These are phyloP conservation scores for Okamejei kenojei DNA, from an alignment of 2,797 vertebrate species.

Conservation along the genomic window DNA sequence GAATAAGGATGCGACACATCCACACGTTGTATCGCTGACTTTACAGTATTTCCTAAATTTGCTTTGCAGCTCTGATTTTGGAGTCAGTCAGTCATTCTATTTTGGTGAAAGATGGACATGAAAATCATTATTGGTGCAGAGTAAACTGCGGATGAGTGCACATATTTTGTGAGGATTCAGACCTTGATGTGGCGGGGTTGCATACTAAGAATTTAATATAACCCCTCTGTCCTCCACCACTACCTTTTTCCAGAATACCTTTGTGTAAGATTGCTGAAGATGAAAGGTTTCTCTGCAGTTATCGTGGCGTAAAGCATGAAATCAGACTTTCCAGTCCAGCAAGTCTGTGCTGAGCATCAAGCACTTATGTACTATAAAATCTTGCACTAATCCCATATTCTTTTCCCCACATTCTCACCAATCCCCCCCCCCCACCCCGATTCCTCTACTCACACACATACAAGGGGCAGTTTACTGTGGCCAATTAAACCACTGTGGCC, in stretches of 20 bases:
- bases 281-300: not conserved
- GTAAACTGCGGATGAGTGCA: not conserved
- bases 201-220: too few species aligned
- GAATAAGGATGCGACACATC: not conserved
- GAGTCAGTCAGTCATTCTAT: not conserved
- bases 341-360: too few species aligned
- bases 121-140: not conserved
- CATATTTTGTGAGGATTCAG: not conserved
- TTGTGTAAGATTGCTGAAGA: not conserved
- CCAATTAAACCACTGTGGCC: too few species aligned
- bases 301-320: too few species aligned
- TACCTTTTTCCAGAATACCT: not conserved
- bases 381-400: too few species aligned
- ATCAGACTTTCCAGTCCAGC: too few species aligned
- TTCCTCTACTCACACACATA: too few species aligned
- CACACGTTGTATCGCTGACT: not conserved
- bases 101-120: not conserved
- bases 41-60: not conserved
- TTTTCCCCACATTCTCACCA: too few species aligned
- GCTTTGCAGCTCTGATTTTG: not conserved
- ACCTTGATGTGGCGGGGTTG: too few species aligned
- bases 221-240: not conserved
- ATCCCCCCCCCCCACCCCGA: too few species aligned
- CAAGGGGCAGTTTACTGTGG: too few species aligned
- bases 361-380: too few species aligned